Percentiles rank a stretch among this genome's conserved stretches.
Conservation (phyloP, 1,140 invertebrate species). For the Cydia pomonella region DNA sequence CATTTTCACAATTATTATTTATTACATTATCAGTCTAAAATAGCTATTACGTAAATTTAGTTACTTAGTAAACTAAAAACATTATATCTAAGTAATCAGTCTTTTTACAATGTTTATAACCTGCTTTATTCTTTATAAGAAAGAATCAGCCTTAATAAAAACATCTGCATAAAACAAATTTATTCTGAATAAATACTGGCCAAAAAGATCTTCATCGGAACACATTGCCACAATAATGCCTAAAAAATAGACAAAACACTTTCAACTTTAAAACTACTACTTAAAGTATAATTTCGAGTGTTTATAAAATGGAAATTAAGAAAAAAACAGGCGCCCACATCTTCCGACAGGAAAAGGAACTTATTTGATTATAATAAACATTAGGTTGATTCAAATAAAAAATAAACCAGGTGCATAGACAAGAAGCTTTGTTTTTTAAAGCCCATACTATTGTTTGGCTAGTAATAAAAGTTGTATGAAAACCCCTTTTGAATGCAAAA, state of each 20-base stretch:
- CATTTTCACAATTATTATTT: not conserved
- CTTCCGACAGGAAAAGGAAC: conserved; percentile 76
- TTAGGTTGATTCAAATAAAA: conserved; percentile 61
- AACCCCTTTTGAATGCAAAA: conserved; percentile 59
- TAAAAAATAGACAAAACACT: conserved; percentile 45
- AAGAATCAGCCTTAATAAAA: conserved; percentile 35
- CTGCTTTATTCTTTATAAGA: not conserved
- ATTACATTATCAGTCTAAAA: too few relatives aligned
- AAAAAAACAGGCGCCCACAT: conserved; percentile 68
- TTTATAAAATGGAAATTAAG: conserved; percentile 34
- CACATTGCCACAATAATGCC: conserved; percentile 61
- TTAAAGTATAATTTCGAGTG: conserved; percentile 42
- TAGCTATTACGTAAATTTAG: not conserved
- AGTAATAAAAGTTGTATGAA: conserved; percentile 64
- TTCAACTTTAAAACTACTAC: conserved; percentile 37
- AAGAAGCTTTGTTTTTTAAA: conserved; percentile 60
- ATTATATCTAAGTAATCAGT: not conserved
- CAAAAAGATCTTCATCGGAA: conserved; percentile 55
- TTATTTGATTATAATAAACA: conserved; percentile 78
- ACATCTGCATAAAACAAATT: conserved; percentile 69
- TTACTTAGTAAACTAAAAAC: not conserved
- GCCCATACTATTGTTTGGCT: conserved; percentile 62
- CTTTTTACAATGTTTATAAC: not conserved
- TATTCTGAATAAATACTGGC: conserved; percentile 54
- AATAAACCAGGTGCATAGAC: conserved; percentile 67